Conservation (phyloP, 2,888 invertebrate genomes). For the Drosophila putrida region DNA sequence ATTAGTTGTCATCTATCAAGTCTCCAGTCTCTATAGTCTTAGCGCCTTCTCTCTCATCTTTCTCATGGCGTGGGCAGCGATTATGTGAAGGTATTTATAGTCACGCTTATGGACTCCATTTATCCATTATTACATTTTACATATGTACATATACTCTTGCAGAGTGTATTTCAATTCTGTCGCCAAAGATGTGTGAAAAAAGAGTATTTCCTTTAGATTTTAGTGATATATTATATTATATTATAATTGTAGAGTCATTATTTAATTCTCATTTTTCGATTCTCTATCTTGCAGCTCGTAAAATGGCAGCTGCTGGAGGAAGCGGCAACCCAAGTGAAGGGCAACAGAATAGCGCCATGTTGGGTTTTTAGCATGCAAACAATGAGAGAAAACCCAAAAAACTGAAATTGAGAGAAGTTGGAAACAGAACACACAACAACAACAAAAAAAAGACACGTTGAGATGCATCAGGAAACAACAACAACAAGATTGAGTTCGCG, state of each 20-base stretch:
- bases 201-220: too few relatives aligned
- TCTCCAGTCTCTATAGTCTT: slow-evolving; percentile 1
- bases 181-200: too few relatives aligned
- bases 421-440: slow-evolving; percentile 19
- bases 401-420: slow-evolving; percentile 3
- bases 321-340: slow-evolving; percentile 41
- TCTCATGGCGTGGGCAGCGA: slow-evolving; percentile 43
- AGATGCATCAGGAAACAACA: slow-evolving; percentile 36
- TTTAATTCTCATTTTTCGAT: not conserved
- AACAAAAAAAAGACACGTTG: slow-evolving; percentile 21
- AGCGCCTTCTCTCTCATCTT: slow-evolving; percentile 9
- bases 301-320: slow-evolving; percentile 63
- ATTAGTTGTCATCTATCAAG: slow-evolving; percentile 64
- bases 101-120: slow-evolving; percentile 51
- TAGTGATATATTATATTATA: too few relatives aligned
- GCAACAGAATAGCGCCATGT: slow-evolving; percentile 59
- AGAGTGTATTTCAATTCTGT: too few relatives aligned
- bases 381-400: slow-evolving; percentile 25
- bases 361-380: slow-evolving; percentile 52
- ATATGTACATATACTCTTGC: too few relatives aligned
- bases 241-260: not conserved
- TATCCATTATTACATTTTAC: slow-evolving; percentile 8
- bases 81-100: slow-evolving; percentile 40
- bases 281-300: slow-evolving; percentile 31
- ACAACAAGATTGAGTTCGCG: slow-evolving; percentile 26